Percentiles rank a stretch among this genome's conserved stretches.
These are phyloP conservation scores for Ennomos erosarius DNA, from an alignment of 2,888 invertebrate species.

Conservation along the genomic window DNA sequence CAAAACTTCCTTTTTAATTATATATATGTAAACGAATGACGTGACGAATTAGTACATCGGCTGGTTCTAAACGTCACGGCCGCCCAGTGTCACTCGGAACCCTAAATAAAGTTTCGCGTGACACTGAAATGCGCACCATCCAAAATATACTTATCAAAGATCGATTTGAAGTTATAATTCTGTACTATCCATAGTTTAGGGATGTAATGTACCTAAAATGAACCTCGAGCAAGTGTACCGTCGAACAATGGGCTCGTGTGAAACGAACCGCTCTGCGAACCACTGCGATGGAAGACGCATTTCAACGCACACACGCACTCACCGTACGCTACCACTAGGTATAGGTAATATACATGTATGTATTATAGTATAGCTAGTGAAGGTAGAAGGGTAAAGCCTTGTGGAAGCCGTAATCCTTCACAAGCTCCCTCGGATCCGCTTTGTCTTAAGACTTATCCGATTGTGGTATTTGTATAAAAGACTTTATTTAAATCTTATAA, in stretches of 20 bases:
- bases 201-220: background rate
- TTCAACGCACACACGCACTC: constrained; percentile 19
- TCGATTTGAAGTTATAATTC: too few species aligned
- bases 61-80: too few species aligned
- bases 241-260: constrained; percentile 11
- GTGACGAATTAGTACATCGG: too few species aligned
- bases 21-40: too few species aligned
- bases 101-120: too few species aligned
- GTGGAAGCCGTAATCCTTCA: constrained; percentile 16
- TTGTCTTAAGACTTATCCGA: constrained; percentile 11
- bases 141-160: too few species aligned
- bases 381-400: constrained; percentile 9
- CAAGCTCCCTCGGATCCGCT: constrained; percentile 5
- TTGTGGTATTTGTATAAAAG: constrained; percentile 4
- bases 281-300: constrained; percentile 24
- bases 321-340: background rate
- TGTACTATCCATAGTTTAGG: background rate
- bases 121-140: too few species aligned
- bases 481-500: constrained; percentile 2
- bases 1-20: too few species aligned
- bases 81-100: too few species aligned
- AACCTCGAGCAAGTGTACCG: background rate
- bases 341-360: background rate
- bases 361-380: constrained; percentile 1
- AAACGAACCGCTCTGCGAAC: constrained; percentile 21